Percentiles rank a stretch among this genome's conserved stretches.
Evolutionary conservation across 2,888 invertebrate species (phyloP).

Genomic region (Hyposoter dolosus): DNA sequence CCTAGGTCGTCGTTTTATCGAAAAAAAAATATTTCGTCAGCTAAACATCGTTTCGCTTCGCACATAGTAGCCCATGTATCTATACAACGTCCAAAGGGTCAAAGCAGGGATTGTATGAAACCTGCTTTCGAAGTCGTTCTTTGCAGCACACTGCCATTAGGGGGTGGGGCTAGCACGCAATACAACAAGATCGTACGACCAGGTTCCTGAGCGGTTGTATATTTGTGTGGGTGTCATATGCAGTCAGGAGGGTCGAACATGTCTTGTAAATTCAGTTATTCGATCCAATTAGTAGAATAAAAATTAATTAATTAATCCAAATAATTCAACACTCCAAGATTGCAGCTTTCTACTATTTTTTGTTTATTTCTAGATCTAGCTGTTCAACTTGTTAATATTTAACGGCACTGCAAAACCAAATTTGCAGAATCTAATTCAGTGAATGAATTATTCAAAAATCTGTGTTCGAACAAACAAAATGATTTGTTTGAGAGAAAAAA

Average conservation of each 20-base stretch:
- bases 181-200: neutral
- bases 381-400: neutral
- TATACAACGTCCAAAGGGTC: neutral
- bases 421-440: no score
- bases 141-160: neutral
- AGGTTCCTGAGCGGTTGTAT: neutral
- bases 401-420: neutral
- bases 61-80: neutral
- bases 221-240: constrained; percentile 1
- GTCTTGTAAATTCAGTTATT: neutral
- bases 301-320: neutral
- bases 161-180: constrained; percentile 3
- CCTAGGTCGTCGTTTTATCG: neutral
- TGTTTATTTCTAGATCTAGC: no score
- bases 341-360: no score
- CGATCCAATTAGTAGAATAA: no score
- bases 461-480: no score
- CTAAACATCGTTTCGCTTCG: neutral
- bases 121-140: constrained; percentile 3
- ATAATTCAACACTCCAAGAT: no score
- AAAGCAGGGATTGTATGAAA: neutral
- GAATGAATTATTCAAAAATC: no score
- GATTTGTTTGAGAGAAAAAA: no score
- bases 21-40: neutral
- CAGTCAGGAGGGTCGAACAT: neutral